Conservation (phyloP, 2,888 invertebrate species). For the Ichneumoninae sp. region DNA sequence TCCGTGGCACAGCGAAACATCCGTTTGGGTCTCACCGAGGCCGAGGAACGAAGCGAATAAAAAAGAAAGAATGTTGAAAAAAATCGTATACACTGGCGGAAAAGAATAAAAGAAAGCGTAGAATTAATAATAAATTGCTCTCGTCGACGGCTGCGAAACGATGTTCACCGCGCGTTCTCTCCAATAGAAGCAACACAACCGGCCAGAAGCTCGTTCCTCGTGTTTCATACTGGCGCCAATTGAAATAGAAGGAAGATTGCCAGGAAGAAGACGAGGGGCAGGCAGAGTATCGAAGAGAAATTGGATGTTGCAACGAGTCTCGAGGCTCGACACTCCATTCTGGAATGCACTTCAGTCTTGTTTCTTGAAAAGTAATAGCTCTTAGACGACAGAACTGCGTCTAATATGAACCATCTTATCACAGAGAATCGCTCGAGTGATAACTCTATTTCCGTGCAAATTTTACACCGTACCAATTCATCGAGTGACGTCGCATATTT, state of each 20-base stretch:
- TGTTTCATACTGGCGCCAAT: slow-evolving; percentile 57
- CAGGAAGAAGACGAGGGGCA: slow-evolving; percentile 39
- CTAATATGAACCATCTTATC: slow-evolving; percentile 42
- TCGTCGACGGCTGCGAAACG: slow-evolving; percentile 63
- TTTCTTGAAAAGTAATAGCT: slow-evolving; percentile 50
- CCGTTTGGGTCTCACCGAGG: slow-evolving; percentile 59
- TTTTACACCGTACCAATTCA: not conserved
- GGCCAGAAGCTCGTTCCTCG: slow-evolving; percentile 51
- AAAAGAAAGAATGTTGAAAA: slow-evolving; percentile 29
- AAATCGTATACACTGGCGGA: slow-evolving; percentile 37
- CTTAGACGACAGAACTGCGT: slow-evolving; percentile 11
- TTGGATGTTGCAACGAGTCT: slow-evolving; percentile 49
- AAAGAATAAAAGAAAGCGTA: slow-evolving; percentile 55
- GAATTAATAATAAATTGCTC: slow-evolving; percentile 67
- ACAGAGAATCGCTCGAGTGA: slow-evolving; percentile 11
- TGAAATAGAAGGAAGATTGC: slow-evolving; percentile 55
- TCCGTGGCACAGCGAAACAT: slow-evolving; percentile 64
- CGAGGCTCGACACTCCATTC: slow-evolving; percentile 46
- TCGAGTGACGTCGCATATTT: not conserved
- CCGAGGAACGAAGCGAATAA: slow-evolving; percentile 39
- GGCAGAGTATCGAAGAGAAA: slow-evolving; percentile 57
- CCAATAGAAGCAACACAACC: slow-evolving; percentile 62
- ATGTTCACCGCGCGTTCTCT: slow-evolving; percentile 41
- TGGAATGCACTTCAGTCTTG: slow-evolving; percentile 30
- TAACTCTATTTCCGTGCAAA: not conserved